Percentiles rank a stretch among this genome's conserved stretches.
These are phyloP conservation scores for Malurus elegans DNA, from an alignment of 2,113 vertebrate species.

Conservation along the genomic window DNA sequence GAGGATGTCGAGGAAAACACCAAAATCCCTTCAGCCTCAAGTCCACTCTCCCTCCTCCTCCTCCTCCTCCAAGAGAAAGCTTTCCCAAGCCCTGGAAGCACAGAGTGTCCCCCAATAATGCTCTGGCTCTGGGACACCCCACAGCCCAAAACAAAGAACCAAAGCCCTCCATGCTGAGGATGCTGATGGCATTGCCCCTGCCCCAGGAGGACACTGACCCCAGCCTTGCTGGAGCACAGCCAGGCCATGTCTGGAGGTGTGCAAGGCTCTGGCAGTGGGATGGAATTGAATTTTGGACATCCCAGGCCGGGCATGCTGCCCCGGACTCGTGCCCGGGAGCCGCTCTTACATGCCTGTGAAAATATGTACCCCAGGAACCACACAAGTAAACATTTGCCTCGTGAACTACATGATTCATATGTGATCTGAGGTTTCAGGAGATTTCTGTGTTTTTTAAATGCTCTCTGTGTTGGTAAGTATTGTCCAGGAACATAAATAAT, in stretches of 20 bases:
- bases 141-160: neutral
- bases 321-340: fast-evolving
- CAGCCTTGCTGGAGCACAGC: neutral
- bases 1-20: neutral
- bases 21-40: fast-evolving
- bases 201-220: fast-evolving
- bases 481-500: neutral
- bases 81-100: neutral
- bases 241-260: neutral
- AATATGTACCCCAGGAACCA: conserved; percentile 64
- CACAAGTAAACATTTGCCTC: conserved; percentile 64
- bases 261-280: neutral
- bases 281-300: neutral
- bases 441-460: conserved; percentile 45
- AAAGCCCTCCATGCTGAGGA: neutral
- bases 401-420: conserved; percentile 42
- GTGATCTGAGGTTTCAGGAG: conserved; percentile 47
- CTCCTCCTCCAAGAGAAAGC: neutral
- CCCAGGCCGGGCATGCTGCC: neutral
- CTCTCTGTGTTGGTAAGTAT: neutral
- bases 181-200: fast-evolving
- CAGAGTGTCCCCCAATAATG: neutral
- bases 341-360: conserved; percentile 4
- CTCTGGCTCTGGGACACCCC: neutral
- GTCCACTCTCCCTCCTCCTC: neutral